A percentile compares a stretch with the other conserved stretches of the same genome.
Evolutionary conservation across 2,797 vertebrate species (phyloP).

Genomic region (Kryptolebias ocellatus): DNA sequence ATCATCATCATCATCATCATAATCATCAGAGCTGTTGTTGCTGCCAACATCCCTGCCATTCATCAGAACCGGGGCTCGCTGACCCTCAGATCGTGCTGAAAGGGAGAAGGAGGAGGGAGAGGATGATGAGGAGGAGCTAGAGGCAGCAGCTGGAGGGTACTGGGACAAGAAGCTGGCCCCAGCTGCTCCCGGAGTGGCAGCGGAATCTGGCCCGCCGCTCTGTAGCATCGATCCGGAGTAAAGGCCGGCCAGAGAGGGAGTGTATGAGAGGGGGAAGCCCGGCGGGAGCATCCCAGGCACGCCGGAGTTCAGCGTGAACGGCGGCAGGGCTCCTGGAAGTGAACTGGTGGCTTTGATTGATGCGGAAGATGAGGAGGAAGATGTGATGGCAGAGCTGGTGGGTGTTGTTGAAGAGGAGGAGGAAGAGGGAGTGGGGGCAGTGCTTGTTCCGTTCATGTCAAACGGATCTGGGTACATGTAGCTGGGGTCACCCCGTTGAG

Average conservation of each 20-base stretch:
- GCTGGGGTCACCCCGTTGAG: conserved; percentile 86
- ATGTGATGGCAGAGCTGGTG: conserved; percentile 80
- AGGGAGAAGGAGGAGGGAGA: conserved; percentile 79
- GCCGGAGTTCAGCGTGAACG: conserved; percentile 87
- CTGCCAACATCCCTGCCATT: too few relatives aligned
- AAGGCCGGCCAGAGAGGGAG: conserved; percentile 89
- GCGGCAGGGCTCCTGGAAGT: conserved; percentile 84
- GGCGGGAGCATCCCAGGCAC: conserved; percentile 83
- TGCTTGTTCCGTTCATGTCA: conserved; percentile 73
- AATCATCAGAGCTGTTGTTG: too few relatives aligned
- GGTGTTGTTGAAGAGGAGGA: conserved; percentile 82
- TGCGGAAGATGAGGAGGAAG: conserved; percentile 74
- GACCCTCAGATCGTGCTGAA: conserved; percentile 47
- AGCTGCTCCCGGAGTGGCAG: conserved; percentile 74
- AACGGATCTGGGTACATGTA: conserved; percentile 89
- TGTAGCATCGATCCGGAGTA: conserved; percentile 86
- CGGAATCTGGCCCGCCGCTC: conserved; percentile 83
- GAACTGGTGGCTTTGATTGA: conserved; percentile 46
- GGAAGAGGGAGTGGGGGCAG: conserved; percentile 81
- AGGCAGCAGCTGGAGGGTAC: conserved; percentile 77
- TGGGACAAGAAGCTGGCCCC: conserved; percentile 87
- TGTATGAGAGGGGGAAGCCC: conserved; percentile 88
- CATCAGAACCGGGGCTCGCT: conserved; percentile 24
- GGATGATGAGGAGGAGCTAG: conserved; percentile 69
- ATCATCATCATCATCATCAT: conserved; percentile 20